Evolutionary conservation across 2,797 vertebrate species (phyloP).

Genomic region (Phylloscopus collybita): DNA sequence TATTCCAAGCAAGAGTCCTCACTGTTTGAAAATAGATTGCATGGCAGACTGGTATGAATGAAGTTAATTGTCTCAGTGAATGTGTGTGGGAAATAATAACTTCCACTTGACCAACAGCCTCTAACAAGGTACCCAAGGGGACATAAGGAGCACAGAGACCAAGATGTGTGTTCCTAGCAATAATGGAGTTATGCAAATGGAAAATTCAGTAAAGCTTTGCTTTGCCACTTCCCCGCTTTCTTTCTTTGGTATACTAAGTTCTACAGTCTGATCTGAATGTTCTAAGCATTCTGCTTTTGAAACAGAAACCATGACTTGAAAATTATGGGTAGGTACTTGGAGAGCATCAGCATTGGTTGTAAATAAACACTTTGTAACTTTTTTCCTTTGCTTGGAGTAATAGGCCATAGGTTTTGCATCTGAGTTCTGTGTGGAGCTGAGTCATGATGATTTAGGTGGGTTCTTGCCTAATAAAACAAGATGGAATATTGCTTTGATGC

Average conservation of each 20-base stretch:
- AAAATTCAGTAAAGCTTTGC: not conserved
- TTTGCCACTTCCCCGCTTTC: not conserved
- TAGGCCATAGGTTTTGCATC: not conserved
- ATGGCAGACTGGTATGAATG: not conserved
- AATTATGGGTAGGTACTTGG: not conserved
- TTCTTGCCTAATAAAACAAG: not conserved
- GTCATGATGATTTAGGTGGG: not conserved
- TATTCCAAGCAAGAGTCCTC: not conserved
- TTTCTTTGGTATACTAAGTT: not conserved
- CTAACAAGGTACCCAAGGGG: rapidly evolving
- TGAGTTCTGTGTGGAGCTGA: not conserved
- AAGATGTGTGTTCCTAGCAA: rapidly evolving
- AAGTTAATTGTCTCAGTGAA: not conserved
- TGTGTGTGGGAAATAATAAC: not conserved
- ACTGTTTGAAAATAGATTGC: not conserved
- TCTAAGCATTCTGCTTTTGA: not conserved
- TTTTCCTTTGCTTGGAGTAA: not conserved
- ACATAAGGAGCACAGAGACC: not conserved
- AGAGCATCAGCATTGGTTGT: not conserved
- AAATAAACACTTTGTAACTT: not conserved
- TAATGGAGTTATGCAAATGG: rapidly evolving
- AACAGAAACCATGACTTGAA: rapidly evolving
- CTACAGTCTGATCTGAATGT: not conserved
- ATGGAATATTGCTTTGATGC: not conserved
- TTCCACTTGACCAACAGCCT: not conserved